These are phyloP conservation scores for Vicugna pacos DNA, from an alignment of 2,113 vertebrate genomes.

Conservation along the genomic window DNA sequence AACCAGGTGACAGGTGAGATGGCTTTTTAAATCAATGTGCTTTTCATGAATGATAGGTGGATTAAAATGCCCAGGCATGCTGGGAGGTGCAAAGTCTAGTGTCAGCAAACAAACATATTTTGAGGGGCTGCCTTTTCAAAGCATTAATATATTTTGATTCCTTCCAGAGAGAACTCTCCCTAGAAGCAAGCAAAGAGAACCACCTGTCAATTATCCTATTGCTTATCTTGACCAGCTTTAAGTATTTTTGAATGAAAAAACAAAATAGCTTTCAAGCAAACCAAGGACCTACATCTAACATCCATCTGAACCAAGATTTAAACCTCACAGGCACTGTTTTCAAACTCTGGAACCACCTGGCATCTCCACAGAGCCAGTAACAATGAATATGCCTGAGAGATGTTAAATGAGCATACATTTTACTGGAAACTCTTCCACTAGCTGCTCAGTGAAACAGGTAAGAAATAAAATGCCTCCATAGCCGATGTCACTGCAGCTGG, in stretches of 20 bases:
- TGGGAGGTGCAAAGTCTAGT: not conserved
- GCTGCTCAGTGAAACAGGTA: not conserved
- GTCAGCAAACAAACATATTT: not conserved
- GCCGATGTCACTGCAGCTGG: not conserved
- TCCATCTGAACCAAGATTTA: not conserved
- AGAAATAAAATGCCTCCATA: not conserved
- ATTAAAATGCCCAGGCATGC: not conserved
- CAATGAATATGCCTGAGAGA: not conserved
- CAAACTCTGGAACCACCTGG: not conserved
- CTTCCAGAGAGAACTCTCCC: not conserved
- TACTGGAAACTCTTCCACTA: not conserved
- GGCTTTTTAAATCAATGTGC: not conserved
- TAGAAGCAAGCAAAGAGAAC: constrained; percentile 31
- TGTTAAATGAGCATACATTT: not conserved
- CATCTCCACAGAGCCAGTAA: not conserved
- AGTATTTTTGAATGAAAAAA: not conserved
- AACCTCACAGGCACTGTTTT: not conserved
- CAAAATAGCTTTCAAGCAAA: constrained; percentile 1
- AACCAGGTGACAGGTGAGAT: not conserved
- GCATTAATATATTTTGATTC: not conserved
- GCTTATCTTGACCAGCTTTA: not conserved
- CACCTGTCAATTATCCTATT: not conserved
- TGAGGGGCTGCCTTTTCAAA: not conserved
- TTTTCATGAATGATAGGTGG: not conserved
- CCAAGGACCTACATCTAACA: not conserved